A percentile compares a stretch with the other conserved stretches of the same genome.
Evolutionary conservation across 2,797 vertebrate genomes (phyloP).

Genomic region (Hapalemur alaotrensis): DNA sequence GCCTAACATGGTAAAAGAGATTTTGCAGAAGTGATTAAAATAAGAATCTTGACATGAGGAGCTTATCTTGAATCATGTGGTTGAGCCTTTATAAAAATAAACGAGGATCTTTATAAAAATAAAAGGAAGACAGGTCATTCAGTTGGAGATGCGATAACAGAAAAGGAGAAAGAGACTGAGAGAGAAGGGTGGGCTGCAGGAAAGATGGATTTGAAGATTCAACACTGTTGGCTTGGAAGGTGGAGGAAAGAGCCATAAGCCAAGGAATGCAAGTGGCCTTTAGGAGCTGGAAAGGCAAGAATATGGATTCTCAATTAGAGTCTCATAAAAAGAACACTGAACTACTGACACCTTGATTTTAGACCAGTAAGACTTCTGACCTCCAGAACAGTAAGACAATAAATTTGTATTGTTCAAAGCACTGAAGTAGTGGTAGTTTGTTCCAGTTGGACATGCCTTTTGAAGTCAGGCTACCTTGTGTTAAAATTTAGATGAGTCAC

Average conservation of each 20-base stretch:
- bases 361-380: background rate
- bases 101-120: background rate
- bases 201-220: background rate
- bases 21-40: background rate
- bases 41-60: background rate
- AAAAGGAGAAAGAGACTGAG: background rate
- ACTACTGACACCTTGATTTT: background rate
- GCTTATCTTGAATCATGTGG: background rate
- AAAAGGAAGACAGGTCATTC: background rate
- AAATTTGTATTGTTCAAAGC: background rate
- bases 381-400: background rate
- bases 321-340: background rate
- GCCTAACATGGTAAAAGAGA: background rate
- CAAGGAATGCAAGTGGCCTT: background rate
- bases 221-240: background rate
- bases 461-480: background rate
- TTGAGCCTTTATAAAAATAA: background rate
- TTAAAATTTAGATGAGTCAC: background rate
- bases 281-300: background rate
- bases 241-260: background rate
- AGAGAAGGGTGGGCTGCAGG: accelerated
- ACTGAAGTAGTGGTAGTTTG: background rate
- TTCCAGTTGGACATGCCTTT: background rate
- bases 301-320: background rate
- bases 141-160: background rate